Base-by-base conservation (phyloP, 2,113 vertebrate genomes). In the Actinemys pallida region DNA sequence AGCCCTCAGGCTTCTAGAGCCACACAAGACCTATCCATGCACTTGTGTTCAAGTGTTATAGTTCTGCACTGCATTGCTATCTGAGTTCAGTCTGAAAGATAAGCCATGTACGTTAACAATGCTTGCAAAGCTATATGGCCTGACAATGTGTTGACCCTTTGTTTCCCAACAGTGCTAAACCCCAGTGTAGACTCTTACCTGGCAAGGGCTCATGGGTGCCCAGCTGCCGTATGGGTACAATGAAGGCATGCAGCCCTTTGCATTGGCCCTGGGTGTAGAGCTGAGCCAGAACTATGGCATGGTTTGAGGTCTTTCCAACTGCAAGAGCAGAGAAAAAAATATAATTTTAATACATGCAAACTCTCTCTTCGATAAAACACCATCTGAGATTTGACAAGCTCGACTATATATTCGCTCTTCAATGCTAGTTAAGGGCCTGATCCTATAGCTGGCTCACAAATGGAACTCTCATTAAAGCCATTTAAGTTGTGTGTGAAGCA, bases 241-340 rank as follows among this genome's bases (percentile, higher is more conserved):
- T 99, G 96, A 99, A 99, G 82, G 99, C 99, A 19, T 99, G 99
- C 35, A 99, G 97, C 7, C 99, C 99, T 7, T 98, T 99, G 96
- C 98, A 98, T 6, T 98, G 98, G 75, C 99, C 99, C 90, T 99
- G 98, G 1, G 99, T 99, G 97, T 99, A 98, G 59, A 99, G 99
- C 97, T 99, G 99, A 69, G 99, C 99, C 90, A 99, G 98, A n/a
- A 99, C 99, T 1, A 99, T 98, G 22, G 99, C 99, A 2, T 99
- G 98, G 97, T 99, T 99, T 0, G 99, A 99, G 0, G 99, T 99
- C 97, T 99, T 99, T 45, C 99, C 99, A 97, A 99, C 99, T 99
- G 95, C 29, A 98, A 90, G 13, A 12, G 79, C n/a, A 90, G 50
- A 24, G 8, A 75, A 20, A 56, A 80, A n/a, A 49, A 91, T 2